Conservation (phyloP, 2,113 vertebrate species). For the Ailurus styani region DNA sequence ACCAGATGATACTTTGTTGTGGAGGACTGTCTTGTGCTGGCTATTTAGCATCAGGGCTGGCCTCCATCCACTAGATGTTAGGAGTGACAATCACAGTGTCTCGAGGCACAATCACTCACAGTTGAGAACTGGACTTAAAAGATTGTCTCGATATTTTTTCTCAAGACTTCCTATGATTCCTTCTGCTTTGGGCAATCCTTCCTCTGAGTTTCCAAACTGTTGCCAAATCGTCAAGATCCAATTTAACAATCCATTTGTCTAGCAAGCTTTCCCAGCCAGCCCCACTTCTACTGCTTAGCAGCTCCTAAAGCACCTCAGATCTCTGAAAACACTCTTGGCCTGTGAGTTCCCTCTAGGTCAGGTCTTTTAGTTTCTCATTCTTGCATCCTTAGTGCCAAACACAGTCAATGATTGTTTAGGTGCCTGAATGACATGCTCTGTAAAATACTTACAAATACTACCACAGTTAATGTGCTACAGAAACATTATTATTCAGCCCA, state of each 20-base stretch:
- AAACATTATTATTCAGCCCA: background rate
- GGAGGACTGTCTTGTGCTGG: background rate
- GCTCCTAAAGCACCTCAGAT: background rate
- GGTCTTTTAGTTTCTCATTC: background rate
- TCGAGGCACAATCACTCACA: background rate
- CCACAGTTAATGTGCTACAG: background rate
- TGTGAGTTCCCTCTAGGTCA: background rate
- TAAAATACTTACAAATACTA: background rate
- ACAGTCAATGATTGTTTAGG: background rate
- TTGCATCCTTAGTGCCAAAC: background rate
- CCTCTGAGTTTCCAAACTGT: background rate
- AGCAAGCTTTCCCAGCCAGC: background rate
- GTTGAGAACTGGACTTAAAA: background rate
- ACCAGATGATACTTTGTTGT: background rate
- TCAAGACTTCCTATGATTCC: background rate
- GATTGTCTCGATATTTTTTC: background rate
- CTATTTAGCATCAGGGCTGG: background rate
- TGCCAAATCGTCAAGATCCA: background rate
- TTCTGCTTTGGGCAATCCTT: background rate
- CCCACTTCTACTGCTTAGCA: background rate
- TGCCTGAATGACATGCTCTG: background rate
- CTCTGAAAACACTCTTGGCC: background rate
- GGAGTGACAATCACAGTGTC: background rate
- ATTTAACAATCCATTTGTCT: background rate
- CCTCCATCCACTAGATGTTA: background rate